Evolutionary conservation across 2,797 vertebrate species (phyloP).

Genomic region (Karalla daura): DNA sequence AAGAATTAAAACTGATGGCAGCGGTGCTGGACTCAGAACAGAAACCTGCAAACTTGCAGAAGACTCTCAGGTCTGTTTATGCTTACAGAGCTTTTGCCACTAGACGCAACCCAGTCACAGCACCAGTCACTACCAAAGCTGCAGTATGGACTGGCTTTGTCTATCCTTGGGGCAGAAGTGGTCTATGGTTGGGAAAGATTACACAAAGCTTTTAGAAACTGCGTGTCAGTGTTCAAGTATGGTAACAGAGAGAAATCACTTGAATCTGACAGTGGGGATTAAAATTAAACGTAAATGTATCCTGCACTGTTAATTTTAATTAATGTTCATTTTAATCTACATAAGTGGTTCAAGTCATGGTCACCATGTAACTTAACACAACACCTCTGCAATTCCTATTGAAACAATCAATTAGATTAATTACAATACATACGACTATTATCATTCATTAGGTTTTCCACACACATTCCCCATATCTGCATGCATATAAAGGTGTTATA

Average conservation of each 20-base stretch:
- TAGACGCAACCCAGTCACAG: too few relatives aligned
- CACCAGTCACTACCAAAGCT: constrained; percentile 74
- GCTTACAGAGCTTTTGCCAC: constrained; percentile 64
- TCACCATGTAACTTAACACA: too few relatives aligned
- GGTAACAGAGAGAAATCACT: constrained; percentile 44
- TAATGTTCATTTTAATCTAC: too few relatives aligned
- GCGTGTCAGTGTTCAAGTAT: too few relatives aligned
- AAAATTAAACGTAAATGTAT: constrained; percentile 29
- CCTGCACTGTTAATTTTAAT: constrained; percentile 15
- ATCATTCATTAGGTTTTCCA: too few relatives aligned
- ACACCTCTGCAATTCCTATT: too few relatives aligned
- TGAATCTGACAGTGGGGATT: constrained; percentile 47
- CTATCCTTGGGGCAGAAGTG: constrained; percentile 62
- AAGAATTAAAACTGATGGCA: constrained; percentile 19
- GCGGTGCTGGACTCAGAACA: background rate
- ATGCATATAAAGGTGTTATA: too few relatives aligned
- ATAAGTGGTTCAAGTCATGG: too few relatives aligned
- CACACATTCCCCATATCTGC: too few relatives aligned
- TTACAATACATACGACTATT: too few relatives aligned
- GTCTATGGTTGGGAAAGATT: constrained; percentile 32
- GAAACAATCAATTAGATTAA: too few relatives aligned
- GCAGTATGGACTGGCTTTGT: constrained; percentile 60
- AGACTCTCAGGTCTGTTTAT: constrained; percentile 61
- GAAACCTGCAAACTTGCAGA: constrained; percentile 35
- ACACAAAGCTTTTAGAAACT: too few relatives aligned